A percentile compares a stretch with the other conserved stretches of the same genome.
Evolutionary conservation across 2,888 invertebrate species (phyloP).

Genomic region (Netelia inedita): DNA sequence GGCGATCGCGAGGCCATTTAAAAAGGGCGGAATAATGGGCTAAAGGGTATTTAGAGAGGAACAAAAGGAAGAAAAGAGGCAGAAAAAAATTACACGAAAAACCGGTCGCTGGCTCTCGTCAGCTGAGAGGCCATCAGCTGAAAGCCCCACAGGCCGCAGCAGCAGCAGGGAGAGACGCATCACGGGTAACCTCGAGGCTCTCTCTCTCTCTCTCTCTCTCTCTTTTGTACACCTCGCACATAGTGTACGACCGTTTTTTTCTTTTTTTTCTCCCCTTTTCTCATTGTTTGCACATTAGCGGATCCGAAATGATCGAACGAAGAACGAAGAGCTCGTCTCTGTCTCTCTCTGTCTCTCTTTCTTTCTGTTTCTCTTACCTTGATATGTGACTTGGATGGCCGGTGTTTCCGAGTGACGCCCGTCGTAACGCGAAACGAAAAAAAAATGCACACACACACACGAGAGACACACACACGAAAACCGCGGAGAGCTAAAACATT

Average conservation of each 20-base stretch:
- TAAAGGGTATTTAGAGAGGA: slow-evolving; percentile 29
- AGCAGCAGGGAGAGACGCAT: slow-evolving; percentile 70
- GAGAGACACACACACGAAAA: neutral
- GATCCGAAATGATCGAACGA: neutral
- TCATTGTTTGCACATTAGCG: too few species aligned
- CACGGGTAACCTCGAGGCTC: slow-evolving; percentile 71
- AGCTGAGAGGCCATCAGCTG: slow-evolving; percentile 83
- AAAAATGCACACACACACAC: neutral
- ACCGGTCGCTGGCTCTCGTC: slow-evolving; percentile 76
- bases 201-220: too few species aligned
- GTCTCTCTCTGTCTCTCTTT: too few species aligned
- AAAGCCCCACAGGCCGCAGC: slow-evolving; percentile 65
- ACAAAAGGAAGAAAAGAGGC: neutral
- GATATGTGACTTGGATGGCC: slow-evolving; percentile 56
- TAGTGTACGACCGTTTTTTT: too few species aligned
- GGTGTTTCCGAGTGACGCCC: neutral
- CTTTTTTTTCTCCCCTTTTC: too few species aligned
- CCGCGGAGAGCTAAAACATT: slow-evolving; percentile 77
- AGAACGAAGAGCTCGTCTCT: too few species aligned
- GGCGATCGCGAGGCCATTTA: slow-evolving; percentile 16
- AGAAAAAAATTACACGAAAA: slow-evolving; percentile 59
- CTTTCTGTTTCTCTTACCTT: slow-evolving; percentile 59
- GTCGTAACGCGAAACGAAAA: neutral
- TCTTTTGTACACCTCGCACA: slow-evolving; percentile 1
- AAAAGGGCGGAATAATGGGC: slow-evolving; percentile 27